A percentile compares a stretch with the other conserved stretches of the same genome.
These are phyloP conservation scores for Echiichthys vipera DNA, from an alignment of 2,797 vertebrate genomes.

Conservation along the genomic window DNA sequence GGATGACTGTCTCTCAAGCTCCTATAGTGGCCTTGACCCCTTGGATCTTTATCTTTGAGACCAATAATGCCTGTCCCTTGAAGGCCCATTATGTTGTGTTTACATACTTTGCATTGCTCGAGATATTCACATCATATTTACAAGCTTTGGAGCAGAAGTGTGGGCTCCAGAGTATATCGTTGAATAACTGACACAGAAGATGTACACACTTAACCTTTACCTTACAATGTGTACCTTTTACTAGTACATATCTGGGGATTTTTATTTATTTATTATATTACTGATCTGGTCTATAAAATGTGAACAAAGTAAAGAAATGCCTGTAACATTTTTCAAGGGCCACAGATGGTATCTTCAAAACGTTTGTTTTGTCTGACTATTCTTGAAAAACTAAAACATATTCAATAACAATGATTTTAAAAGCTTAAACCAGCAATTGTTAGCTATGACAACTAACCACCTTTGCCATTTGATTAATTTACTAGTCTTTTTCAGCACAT, in stretches of 20 bases:
- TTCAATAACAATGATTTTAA: neutral
- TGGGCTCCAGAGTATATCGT: too few species aligned
- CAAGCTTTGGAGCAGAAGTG: neutral
- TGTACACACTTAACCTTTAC: neutral
- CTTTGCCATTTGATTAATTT: too few species aligned
- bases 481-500: too few species aligned
- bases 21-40: neutral
- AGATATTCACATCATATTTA: neutral
- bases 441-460: too few species aligned
- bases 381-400: neutral
- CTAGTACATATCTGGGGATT: neutral
- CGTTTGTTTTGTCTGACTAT: neutral
- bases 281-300: neutral
- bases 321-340: neutral
- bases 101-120: constrained; percentile 21
- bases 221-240: too few species aligned
- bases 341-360: neutral
- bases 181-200: neutral
- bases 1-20: constrained; percentile 5
- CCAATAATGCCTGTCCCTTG: neutral
- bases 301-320: neutral
- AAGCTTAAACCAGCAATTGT: neutral
- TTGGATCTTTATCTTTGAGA: constrained; percentile 20
- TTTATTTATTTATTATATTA: neutral
- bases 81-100: constrained; percentile 1